Conservation (phyloP, 2,797 vertebrate species). For the Helostoma temminkii region DNA sequence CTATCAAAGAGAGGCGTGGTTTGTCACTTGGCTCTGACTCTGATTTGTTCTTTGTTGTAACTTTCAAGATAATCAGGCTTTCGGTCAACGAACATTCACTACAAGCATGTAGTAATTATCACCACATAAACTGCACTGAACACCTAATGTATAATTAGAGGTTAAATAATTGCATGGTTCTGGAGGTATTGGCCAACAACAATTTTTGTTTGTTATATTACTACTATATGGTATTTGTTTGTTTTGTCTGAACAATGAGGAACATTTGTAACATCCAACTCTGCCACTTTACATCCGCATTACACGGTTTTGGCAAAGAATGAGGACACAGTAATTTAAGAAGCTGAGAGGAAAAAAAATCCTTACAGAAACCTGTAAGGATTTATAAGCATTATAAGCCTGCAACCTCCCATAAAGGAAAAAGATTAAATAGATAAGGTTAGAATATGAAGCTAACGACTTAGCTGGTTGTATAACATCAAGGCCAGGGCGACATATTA, state of each 20-base stretch:
- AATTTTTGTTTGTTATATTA: slow-evolving; percentile 21
- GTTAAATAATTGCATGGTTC: slow-evolving; percentile 40
- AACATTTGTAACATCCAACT: slow-evolving; percentile 18
- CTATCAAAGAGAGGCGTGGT: slow-evolving; percentile 74
- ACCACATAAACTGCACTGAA: slow-evolving; percentile 29
- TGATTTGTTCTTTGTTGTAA: slow-evolving; percentile 44
- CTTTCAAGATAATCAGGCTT: slow-evolving; percentile 67
- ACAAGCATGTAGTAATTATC: slow-evolving; percentile 18
- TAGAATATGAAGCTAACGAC: slow-evolving; percentile 30
- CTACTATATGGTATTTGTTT: not conserved
- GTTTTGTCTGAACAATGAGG: slow-evolving; percentile 1
- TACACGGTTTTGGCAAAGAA: slow-evolving; percentile 6
- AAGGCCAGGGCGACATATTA: slow-evolving; percentile 20
- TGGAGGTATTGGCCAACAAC: slow-evolving; percentile 26
- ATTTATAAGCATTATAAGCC: slow-evolving; percentile 16
- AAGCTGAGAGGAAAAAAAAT: slow-evolving; percentile 2
- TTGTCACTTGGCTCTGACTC: slow-evolving; percentile 69
- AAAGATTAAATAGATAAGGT: slow-evolving; percentile 24
- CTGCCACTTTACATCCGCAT: not conserved
- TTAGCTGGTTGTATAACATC: slow-evolving; percentile 20
- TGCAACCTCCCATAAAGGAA: slow-evolving; percentile 24
- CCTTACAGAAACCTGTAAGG: slow-evolving; percentile 18
- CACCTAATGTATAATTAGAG: slow-evolving; percentile 41
- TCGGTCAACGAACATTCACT: slow-evolving; percentile 51
- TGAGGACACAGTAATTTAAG: slow-evolving; percentile 1